These are phyloP conservation scores for Hemibagrus guttatus DNA, from an alignment of 2,797 vertebrate genomes.

Conservation along the genomic window DNA sequence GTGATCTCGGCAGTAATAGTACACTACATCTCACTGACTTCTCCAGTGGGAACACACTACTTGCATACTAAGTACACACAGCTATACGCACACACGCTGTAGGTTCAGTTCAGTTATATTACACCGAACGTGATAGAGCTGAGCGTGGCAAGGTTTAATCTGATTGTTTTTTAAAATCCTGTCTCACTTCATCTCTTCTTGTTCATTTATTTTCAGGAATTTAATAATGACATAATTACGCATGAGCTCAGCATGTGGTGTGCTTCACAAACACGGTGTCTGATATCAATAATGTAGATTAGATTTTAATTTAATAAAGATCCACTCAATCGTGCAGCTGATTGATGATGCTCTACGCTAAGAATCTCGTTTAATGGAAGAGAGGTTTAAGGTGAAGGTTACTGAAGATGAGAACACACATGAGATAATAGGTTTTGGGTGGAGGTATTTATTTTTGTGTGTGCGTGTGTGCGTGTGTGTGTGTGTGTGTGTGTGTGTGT, in stretches of 20 bases:
- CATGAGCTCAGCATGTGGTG: background rate
- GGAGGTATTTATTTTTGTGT: background rate
- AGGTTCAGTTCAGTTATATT: background rate
- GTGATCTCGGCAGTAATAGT: background rate
- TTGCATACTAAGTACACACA: conserved; percentile 14
- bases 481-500: conserved; percentile 43
- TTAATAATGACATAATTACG: background rate
- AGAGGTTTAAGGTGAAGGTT: conserved; percentile 17
- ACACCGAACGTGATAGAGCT: background rate
- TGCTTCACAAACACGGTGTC: background rate
- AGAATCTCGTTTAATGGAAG: conserved; percentile 24
- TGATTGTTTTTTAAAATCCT: no score
- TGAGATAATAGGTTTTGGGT: conserved; percentile 16
- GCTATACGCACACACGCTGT: background rate
- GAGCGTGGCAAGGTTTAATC: background rate
- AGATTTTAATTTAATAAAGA: background rate
- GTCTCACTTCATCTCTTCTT: background rate
- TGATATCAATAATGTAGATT: conserved; percentile 10
- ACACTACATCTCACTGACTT: background rate
- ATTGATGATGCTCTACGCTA: background rate
- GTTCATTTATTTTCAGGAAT: background rate
- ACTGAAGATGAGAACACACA: conserved; percentile 14
- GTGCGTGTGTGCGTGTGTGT: conserved; percentile 17
- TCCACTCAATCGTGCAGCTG: background rate
- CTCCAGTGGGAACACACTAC: background rate